A percentile compares a stretch with the other conserved stretches of the same genome.
Evolutionary conservation across 2,797 vertebrate species (phyloP).

Genomic region (Otolemur crassicaudatus): DNA sequence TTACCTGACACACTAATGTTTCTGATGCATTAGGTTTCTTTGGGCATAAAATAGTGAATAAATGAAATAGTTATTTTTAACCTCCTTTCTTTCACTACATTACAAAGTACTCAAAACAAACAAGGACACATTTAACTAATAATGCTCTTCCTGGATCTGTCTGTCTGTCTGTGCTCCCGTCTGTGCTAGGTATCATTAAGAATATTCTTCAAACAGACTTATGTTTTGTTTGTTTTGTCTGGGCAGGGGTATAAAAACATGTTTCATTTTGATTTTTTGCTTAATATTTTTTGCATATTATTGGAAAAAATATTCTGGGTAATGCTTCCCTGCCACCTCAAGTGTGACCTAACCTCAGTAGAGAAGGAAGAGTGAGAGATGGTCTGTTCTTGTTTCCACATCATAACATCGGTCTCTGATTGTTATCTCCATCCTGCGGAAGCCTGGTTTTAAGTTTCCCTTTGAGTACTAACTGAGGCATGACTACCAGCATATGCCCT

Average conservation of each 20-base stretch:
- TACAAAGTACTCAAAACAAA: not conserved
- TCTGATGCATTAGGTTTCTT: not conserved
- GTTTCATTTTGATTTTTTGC: constrained; percentile 34
- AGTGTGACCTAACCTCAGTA: not conserved
- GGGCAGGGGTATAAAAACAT: not conserved
- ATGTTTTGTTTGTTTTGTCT: not conserved
- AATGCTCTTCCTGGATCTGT: not conserved
- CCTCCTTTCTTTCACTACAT: not conserved
- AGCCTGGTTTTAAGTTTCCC: constrained; percentile 69
- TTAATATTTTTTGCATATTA: not conserved
- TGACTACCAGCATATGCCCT: constrained; percentile 56
- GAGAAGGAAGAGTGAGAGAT: constrained; percentile 48
- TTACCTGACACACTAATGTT: not conserved
- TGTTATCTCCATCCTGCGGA: constrained; percentile 66
- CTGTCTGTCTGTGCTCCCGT: not conserved
- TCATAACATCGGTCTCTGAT: constrained; percentile 36
- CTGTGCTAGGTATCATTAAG: not conserved
- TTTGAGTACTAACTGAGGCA: constrained; percentile 73
- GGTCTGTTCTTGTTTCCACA: constrained; percentile 45
- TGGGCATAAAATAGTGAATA: not conserved
- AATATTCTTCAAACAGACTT: not conserved
- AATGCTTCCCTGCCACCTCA: not conserved
- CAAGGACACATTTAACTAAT: not conserved
- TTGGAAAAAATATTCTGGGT: not conserved
- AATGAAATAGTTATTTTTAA: not conserved